Evolutionary conservation across 2,113 vertebrate genomes (phyloP).

Genomic region (Lepus americanus): DNA sequence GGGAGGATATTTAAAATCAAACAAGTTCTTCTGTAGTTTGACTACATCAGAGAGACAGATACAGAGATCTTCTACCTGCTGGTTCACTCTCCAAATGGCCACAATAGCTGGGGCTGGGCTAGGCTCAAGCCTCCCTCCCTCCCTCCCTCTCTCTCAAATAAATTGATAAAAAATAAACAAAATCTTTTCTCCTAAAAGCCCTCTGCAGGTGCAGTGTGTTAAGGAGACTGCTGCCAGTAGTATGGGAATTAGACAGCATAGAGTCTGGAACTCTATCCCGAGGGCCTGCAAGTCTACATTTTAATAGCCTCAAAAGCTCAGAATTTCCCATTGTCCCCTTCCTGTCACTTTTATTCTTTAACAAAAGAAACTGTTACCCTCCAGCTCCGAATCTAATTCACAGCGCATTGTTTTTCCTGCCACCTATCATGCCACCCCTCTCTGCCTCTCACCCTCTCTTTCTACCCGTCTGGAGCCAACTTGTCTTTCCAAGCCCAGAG

Average conservation of each 20-base stretch:
- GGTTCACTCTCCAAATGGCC: no score
- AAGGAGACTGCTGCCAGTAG: neutral
- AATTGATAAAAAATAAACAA: no score
- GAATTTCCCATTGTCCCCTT: neutral
- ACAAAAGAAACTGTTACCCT: neutral
- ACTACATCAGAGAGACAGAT: no score
- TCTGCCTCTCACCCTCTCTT: neutral
- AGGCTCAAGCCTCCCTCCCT: no score
- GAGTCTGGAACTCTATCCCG: neutral
- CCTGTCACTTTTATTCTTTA: neutral
- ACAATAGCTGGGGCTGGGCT: no score
- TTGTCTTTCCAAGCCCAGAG: neutral
- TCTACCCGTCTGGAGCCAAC: neutral
- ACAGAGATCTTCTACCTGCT: no score
- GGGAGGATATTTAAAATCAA: no score
- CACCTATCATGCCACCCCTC: no score
- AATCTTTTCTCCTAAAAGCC: neutral
- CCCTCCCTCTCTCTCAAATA: no score
- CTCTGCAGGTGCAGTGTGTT: neutral
- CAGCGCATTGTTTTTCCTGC: neutral
- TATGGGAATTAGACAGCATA: neutral
- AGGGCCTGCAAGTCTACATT: neutral
- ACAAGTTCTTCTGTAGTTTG: no score
- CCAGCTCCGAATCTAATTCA: neutral
- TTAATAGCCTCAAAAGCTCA: neutral